A percentile compares a stretch with the other conserved stretches of the same genome.
Conservation (phyloP, 2,888 invertebrate species). For the Drosophila kambysellisi region DNA sequence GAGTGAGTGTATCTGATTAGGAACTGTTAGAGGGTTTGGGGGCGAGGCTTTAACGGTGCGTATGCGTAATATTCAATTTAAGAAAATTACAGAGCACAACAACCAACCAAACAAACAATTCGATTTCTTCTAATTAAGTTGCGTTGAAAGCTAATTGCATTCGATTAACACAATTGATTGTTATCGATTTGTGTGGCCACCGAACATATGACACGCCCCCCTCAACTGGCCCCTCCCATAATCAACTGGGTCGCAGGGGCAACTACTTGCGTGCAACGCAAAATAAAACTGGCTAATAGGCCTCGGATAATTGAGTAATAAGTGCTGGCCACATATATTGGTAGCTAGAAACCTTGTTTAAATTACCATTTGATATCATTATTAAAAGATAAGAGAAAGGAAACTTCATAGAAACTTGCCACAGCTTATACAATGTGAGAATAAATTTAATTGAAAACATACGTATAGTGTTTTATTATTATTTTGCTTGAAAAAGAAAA, state of each 20-base stretch:
- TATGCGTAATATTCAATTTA: conserved; percentile 75
- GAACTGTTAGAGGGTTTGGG: conserved; percentile 27
- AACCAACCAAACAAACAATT: conserved; percentile 13
- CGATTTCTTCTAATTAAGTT: conserved; percentile 17
- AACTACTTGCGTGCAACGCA: background rate
- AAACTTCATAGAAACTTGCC: background rate
- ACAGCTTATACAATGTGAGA: too few species aligned
- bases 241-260: conserved; percentile 35
- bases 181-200: conserved; percentile 52
- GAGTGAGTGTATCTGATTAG: conserved; percentile 57
- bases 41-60: conserved; percentile 57
- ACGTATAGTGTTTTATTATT: background rate
- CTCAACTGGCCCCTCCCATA: background rate
- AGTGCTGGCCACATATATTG: conserved; percentile 16
- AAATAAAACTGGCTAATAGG: conserved; percentile 25
- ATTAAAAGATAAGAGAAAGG: background rate
- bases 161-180: conserved; percentile 65
- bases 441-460: background rate
- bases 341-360: conserved; percentile 19
- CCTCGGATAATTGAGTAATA: conserved; percentile 46
- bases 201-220: background rate
- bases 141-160: conserved; percentile 56
- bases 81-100: conserved; percentile 56
- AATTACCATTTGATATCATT: conserved; percentile 19
- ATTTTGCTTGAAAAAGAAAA: background rate